Evolutionary conservation across 1,140 invertebrate species (phyloP).

Genomic region (Caenorhabditis latens): DNA sequence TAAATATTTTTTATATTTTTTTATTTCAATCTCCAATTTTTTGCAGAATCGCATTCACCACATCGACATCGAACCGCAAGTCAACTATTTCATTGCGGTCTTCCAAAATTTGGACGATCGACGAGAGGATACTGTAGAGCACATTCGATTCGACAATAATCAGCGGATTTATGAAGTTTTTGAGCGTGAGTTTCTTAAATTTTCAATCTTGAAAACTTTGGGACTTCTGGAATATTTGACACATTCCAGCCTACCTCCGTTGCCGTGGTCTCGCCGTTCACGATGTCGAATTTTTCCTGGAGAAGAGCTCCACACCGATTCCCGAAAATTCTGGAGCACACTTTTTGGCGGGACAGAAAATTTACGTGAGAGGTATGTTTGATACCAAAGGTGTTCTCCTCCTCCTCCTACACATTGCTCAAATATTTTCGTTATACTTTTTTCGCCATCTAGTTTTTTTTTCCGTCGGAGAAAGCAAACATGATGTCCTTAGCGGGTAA

Average conservation of each 20-base stretch:
- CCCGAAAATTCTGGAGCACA: conserved; percentile 26
- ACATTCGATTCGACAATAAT: background rate
- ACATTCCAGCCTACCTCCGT: conserved; percentile 24
- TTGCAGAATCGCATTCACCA: conserved; percentile 44
- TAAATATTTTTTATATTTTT: background rate
- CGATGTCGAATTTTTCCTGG: conserved; percentile 48
- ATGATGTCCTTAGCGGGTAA: too few relatives aligned
- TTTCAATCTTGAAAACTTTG: background rate
- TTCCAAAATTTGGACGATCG: conserved; percentile 26
- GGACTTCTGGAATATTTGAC: background rate
- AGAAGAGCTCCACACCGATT: conserved; percentile 14
- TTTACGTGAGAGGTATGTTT: conserved; percentile 33
- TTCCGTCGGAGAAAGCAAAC: too few relatives aligned
- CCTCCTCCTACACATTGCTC: too few relatives aligned
- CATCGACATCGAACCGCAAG: conserved; percentile 18
- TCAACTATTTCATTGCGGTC: conserved; percentile 16
- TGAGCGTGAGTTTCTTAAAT: conserved; percentile 11
- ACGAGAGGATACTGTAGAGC: background rate
- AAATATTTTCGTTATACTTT: too few relatives aligned
- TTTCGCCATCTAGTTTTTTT: too few relatives aligned
- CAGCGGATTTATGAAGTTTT: conserved; percentile 34
- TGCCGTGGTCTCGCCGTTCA: background rate
- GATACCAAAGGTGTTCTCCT: too few relatives aligned
- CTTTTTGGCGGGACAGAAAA: conserved; percentile 12
- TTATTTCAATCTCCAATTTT: background rate